Conservation (phyloP, 2,888 invertebrate species). For the Oscheius sp. region DNA sequence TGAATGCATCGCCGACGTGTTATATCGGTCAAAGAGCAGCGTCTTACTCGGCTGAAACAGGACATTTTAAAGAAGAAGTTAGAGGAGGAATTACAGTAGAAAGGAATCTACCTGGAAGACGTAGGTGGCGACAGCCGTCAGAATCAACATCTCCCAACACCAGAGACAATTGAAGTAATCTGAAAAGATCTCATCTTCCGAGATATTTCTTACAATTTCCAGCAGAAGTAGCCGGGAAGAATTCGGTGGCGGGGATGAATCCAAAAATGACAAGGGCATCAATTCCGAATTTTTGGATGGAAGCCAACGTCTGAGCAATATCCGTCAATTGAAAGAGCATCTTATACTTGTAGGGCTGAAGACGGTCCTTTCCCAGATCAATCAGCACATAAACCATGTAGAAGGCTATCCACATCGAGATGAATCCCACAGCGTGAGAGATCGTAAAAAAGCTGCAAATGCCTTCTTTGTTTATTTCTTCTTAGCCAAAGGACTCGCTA, state of each 20-base stretch:
- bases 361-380: slow-evolving; percentile 22
- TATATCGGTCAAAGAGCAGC: slow-evolving; percentile 21
- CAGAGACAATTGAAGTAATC: slow-evolving; percentile 21
- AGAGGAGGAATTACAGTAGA: too few relatives aligned
- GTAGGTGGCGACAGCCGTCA: slow-evolving; percentile 6
- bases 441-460: slow-evolving; percentile 13
- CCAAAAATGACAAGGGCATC: slow-evolving; percentile 8
- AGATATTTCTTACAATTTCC: neutral
- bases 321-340: slow-evolving; percentile 13
- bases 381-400: slow-evolving; percentile 27
- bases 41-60: slow-evolving; percentile 6
- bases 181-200: too few relatives aligned
- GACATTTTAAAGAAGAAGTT: too few relatives aligned
- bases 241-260: neutral
- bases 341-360: slow-evolving; percentile 13
- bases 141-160: slow-evolving; percentile 23
- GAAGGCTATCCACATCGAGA: slow-evolving; percentile 24
- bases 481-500: too few relatives aligned
- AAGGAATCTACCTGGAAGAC: too few relatives aligned
- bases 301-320: slow-evolving; percentile 9
- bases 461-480: too few relatives aligned
- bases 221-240: neutral
- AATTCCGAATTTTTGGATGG: slow-evolving; percentile 20
- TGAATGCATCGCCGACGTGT: too few relatives aligned
- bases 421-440: slow-evolving; percentile 13